phyloP scores from a whole-genome alignment of 2,888 invertebrate genomes.

The Leptodirus hochenwartii region DNA sequence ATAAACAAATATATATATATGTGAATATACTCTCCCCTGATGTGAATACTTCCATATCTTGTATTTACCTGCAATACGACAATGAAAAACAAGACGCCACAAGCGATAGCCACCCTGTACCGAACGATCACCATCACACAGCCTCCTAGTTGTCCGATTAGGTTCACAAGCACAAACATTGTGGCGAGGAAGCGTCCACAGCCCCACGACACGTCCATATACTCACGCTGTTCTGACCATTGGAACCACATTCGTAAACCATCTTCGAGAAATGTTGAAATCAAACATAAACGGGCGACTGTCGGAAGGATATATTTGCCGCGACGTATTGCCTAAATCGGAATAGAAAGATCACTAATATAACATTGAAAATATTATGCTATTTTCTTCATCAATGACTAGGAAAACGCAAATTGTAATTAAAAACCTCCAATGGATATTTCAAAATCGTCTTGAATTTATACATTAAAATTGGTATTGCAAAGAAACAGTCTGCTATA shows the following conservation, averaged over 20 bases:
- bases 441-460: too few relatives aligned
- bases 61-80: slow-evolving; percentile 79
- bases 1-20: too few relatives aligned
- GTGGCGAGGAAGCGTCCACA: slow-evolving; percentile 90
- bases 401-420: too few relatives aligned
- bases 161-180: slow-evolving; percentile 86
- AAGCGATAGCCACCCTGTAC: slow-evolving; percentile 79
- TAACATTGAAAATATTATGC: too few relatives aligned
- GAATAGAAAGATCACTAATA: slow-evolving; percentile 8
- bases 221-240: slow-evolving; percentile 93
- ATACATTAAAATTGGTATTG: too few relatives aligned
- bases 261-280: slow-evolving; percentile 98
- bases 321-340: slow-evolving; percentile 74
- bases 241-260: slow-evolving; percentile 99
- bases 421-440: too few relatives aligned
- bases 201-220: slow-evolving; percentile 95
- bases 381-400: too few relatives aligned
- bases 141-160: slow-evolving; percentile 89
- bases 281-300: slow-evolving; percentile 86
- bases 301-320: slow-evolving; percentile 88
- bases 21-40: slow-evolving; percentile 2
- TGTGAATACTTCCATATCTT: slow-evolving; percentile 1
- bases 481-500: too few relatives aligned
- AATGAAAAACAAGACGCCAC: slow-evolving; percentile 84
- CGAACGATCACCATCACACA: slow-evolving; percentile 91